Base-by-base conservation (phyloP, 2,888 invertebrate genomes). In the Netelia fuscicornis region DNA sequence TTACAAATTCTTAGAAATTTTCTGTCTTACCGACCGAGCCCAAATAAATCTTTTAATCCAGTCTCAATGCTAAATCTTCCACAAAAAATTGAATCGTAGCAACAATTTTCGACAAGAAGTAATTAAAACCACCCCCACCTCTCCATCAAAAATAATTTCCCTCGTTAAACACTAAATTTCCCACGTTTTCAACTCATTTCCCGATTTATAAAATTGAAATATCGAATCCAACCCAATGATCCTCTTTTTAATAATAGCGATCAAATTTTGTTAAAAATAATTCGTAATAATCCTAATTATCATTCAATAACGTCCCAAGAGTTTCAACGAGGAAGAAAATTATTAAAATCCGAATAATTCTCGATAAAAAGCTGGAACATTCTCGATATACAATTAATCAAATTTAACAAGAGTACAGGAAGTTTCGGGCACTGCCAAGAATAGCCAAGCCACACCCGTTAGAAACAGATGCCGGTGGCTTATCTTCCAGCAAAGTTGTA, bases 391-490 rank as follows among this genome's bases (percentile, higher is more conserved):
- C 13, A 58, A 72, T 80, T 58, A 54, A 80, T 58, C 13, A 44
- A 58, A 56, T 44, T 78, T 67, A 58, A 20, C 17, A 58, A 58
- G 11, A 37, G 42, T 42, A 9, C 60, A 60, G 23, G 52, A 81
- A 68, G 44, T 56, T 56, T 23, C 58, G 25, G 70, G 44, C 54
- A 37, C 48, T 56, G 67, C 76, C 60, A 77, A 72, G 76, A 84
- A 84, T 81, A 84, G 56, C 67, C 56, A 42, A 23, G 77, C 62
- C 20, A 58, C 48, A 77, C 52, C 68, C 77, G 77, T 60, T 72
- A 58, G 71, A 77, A 68, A 64, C 84, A 77, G 67, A 81, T 84
- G 84, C 72, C 67, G 54, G 54, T 81, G 62, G 62, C 77, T 84
- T 84, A 84, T 84, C 84, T 81, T 76, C 44, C 72, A 76, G 52